Evolutionary conservation across 2,113 vertebrate species (phyloP).

Genomic region (Brachyhypopomus occidentalis): DNA sequence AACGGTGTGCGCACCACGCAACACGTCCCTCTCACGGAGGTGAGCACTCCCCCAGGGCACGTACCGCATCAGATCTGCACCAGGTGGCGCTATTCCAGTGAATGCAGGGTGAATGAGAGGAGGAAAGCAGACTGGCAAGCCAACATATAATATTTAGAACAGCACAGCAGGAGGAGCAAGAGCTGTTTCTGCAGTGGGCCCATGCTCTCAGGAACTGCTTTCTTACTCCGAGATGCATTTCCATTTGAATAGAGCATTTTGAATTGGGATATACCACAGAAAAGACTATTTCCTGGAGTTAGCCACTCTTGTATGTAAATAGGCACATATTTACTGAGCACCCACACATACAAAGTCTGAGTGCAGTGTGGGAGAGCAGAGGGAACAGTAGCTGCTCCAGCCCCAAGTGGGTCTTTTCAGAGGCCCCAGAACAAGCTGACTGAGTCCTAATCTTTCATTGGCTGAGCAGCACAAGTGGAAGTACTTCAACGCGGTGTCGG

Average conservation of each 20-base stretch:
- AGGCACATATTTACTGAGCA: not conserved
- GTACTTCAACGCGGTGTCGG: constrained; percentile 91
- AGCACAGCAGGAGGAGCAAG: too few relatives aligned
- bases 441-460: constrained; percentile 33
- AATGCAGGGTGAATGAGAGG: too few relatives aligned
- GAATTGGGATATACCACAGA: not conserved
- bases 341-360: not conserved
- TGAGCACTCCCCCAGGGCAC: constrained; percentile 52
- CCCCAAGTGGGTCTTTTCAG: not conserved
- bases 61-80: not conserved
- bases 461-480: constrained; percentile 84
- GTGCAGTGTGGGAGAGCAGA: not conserved
- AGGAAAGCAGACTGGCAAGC: too few relatives aligned
- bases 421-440: not conserved
- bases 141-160: too few relatives aligned
- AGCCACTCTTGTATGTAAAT: not conserved
- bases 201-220: not conserved
- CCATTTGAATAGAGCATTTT: not conserved
- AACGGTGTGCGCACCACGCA: constrained; percentile 77
- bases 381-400: not conserved
- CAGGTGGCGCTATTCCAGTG: too few relatives aligned
- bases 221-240: not conserved
- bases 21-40: constrained; percentile 85
- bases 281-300: not conserved
- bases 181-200: not conserved